Evolutionary conservation across 2,888 invertebrate genomes (phyloP).

Genomic region (Norana najaformis): DNA sequence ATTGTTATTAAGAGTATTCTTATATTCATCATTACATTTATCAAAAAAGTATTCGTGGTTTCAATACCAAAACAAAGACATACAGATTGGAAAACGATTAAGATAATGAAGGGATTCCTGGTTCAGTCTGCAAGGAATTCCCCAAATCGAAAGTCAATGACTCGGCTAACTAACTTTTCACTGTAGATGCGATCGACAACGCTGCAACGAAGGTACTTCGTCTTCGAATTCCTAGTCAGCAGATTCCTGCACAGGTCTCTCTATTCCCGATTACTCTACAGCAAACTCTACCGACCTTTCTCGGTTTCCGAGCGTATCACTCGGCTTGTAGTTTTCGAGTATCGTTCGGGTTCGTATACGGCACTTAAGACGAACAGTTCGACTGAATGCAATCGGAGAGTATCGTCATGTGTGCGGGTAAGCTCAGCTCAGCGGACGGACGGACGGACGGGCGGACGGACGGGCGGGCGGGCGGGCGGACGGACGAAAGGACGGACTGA

Average conservation of each 20-base stretch:
- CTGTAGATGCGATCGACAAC: neutral
- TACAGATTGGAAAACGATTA: neutral
- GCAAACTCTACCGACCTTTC: neutral
- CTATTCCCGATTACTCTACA: neutral
- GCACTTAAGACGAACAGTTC: neutral
- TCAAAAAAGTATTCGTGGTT: neutral
- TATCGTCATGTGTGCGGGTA: neutral
- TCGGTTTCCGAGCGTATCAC: neutral
- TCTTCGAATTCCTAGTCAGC: neutral
- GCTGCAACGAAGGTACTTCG: neutral
- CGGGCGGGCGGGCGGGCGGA: neutral
- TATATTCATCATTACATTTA: no score
- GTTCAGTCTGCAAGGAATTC: neutral
- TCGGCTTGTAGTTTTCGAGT: neutral
- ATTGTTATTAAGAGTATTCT: no score
- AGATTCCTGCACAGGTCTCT: neutral
- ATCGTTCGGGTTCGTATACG: neutral
- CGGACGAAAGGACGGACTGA: neutral
- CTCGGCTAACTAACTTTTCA: neutral
- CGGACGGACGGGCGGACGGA: neutral
- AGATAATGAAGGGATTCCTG: neutral
- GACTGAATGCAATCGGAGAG: neutral
- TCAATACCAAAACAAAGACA: neutral
- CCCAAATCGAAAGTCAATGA: neutral
- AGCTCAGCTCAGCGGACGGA: neutral